A percentile compares a stretch with the other conserved stretches of the same genome.
Evolutionary conservation across 2,797 vertebrate species (phyloP).

Genomic region (Cyprinodon diabolis): DNA sequence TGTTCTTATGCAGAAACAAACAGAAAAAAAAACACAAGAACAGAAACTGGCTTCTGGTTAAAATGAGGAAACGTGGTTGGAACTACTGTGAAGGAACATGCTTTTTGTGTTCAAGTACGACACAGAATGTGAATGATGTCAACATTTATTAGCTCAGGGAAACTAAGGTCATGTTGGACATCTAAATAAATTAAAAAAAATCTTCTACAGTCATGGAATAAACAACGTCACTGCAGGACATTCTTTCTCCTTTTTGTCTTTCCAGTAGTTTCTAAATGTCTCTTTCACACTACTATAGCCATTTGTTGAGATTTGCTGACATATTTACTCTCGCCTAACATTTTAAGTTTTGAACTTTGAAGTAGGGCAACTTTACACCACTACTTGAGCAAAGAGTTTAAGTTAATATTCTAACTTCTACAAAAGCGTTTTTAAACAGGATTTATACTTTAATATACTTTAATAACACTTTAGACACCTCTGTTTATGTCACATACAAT

Average conservation of each 20-base stretch:
- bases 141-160: conserved; percentile 10
- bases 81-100: conserved; percentile 15
- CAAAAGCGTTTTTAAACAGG: too few species aligned
- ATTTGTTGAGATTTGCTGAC: not conserved
- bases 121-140: not conserved
- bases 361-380: too few species aligned
- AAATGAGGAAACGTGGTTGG: conserved; percentile 28
- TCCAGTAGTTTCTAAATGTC: not conserved
- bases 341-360: not conserved
- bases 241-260: not conserved
- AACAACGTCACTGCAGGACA: not conserved
- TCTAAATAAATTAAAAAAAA: conserved; percentile 10
- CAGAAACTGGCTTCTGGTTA: not conserved
- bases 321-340: not conserved
- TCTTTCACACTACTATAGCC: not conserved
- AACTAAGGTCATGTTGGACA: conserved; percentile 5
- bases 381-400: too few species aligned
- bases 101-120: conserved; percentile 9
- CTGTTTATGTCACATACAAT: too few species aligned
- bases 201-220: not conserved
- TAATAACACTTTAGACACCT: too few species aligned
- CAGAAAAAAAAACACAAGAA: conserved; percentile 5
- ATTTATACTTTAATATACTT: too few species aligned
- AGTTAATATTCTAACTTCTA: too few species aligned
- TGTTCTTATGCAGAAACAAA: conserved; percentile 12